These are phyloP conservation scores for Cyprinodon diabolis DNA, from an alignment of 2,797 vertebrate genomes.

Conservation along the genomic window DNA sequence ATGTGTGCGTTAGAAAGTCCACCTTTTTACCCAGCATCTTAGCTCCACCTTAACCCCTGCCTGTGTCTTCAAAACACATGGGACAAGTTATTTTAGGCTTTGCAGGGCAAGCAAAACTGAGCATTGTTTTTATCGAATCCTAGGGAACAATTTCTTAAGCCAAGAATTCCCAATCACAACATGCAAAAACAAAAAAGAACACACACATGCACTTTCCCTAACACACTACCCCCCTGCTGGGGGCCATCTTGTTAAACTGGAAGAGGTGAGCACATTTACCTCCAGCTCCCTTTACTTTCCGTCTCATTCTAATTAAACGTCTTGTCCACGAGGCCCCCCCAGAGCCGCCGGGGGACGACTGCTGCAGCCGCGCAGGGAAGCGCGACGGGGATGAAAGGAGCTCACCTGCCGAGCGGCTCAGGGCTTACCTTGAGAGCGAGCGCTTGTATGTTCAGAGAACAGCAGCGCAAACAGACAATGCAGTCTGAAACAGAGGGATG, in stretches of 20 bases:
- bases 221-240: constrained; percentile 53
- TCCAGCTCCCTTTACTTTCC: constrained; percentile 53
- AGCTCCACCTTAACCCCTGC: background rate
- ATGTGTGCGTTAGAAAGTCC: background rate
- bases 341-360: constrained; percentile 60
- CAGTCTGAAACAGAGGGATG: constrained; percentile 48
- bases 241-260: constrained; percentile 68
- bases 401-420: constrained; percentile 79
- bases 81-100: background rate
- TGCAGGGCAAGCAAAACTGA: background rate
- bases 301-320: constrained; percentile 78
- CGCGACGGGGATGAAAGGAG: constrained; percentile 77
- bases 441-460: constrained; percentile 37
- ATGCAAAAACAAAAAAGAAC: constrained; percentile 10
- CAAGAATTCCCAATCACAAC: constrained; percentile 23
- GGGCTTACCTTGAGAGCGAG: constrained; percentile 67
- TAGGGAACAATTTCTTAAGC: constrained; percentile 1
- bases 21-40: background rate
- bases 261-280: constrained; percentile 64
- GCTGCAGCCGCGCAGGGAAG: constrained; percentile 47
- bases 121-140: background rate
- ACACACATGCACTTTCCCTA: constrained; percentile 15
- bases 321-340: constrained; percentile 64
- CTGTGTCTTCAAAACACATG: background rate
- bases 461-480: constrained; percentile 25